Evolutionary conservation across 2,113 vertebrate species (phyloP).

Genomic region (Cisticola juncidis): DNA sequence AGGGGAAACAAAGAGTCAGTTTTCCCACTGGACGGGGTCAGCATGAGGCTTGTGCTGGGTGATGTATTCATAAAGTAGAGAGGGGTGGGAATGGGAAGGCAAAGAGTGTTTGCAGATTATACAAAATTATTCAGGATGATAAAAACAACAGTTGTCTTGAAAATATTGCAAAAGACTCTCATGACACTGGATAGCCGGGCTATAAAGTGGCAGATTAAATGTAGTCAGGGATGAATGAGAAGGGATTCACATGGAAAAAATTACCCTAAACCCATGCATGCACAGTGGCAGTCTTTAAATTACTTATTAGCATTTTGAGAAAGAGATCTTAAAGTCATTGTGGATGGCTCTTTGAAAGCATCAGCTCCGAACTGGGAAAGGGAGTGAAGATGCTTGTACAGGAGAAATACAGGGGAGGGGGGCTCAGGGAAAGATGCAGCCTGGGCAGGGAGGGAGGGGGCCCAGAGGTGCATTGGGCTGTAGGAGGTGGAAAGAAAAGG

Average conservation of each 20-base stretch:
- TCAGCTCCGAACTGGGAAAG: not conserved
- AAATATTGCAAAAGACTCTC: constrained; percentile 48
- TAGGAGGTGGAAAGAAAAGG: not conserved
- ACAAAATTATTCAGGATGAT: constrained; percentile 26
- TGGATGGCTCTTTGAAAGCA: constrained; percentile 60
- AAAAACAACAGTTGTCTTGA: constrained; percentile 54
- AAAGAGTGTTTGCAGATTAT: constrained; percentile 37
- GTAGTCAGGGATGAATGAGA: constrained; percentile 56
- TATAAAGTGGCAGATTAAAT: constrained; percentile 61
- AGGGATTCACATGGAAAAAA: constrained; percentile 60
- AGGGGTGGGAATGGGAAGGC: not conserved
- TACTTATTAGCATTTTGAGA: constrained; percentile 70
- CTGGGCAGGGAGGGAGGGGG: not conserved
- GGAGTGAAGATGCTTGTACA: not conserved
- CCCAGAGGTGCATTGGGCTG: not conserved
- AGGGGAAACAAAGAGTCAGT: constrained; percentile 41
- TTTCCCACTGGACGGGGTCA: constrained; percentile 19
- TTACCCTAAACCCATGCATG: constrained; percentile 61
- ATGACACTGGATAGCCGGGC: constrained; percentile 37
- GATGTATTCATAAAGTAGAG: not conserved
- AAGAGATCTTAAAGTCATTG: constrained; percentile 70
- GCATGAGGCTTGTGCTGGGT: not conserved
- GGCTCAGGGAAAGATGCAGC: not conserved
- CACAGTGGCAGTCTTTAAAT: constrained; percentile 58
- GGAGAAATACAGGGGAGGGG: not conserved